A percentile compares a stretch with the other conserved stretches of the same genome.
phyloP scores from a whole-genome alignment of 2,113 vertebrate species.

The Burhinus oedicnemus region DNA sequence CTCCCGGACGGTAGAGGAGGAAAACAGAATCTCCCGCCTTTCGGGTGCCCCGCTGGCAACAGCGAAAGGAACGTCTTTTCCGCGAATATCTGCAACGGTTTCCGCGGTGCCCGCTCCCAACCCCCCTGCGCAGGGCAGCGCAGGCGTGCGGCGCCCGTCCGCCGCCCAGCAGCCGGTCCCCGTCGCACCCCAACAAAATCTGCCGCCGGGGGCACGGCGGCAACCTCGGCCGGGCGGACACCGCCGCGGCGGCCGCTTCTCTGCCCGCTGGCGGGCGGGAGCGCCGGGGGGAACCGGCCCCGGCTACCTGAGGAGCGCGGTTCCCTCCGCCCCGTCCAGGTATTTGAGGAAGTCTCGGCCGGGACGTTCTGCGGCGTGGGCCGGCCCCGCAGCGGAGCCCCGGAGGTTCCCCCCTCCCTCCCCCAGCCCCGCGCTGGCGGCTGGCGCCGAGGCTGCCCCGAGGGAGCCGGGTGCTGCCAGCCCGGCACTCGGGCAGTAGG shows the following conservation, averaged over 20 bases:
- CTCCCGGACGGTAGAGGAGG: not conserved
- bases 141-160: not conserved
- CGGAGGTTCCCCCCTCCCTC: no score
- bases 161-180: not conserved
- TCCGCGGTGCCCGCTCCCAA: not conserved
- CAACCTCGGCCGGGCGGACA: not conserved
- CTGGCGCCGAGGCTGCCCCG: not conserved
- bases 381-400: no score
- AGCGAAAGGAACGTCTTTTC: not conserved
- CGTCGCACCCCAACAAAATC: not conserved
- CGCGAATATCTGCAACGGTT: not conserved
- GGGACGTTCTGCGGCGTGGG: not conserved
- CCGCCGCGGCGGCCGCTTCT: not conserved
- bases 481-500: not conserved
- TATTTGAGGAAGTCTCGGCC: not conserved
- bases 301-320: not conserved
- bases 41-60: not conserved
- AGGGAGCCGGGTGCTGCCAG: not conserved
- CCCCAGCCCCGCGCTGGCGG: not conserved
- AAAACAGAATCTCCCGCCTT: not conserved
- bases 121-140: not conserved
- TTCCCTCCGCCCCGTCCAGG: not conserved
- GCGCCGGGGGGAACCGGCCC: not conserved
- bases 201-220: not conserved
- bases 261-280: not conserved